phyloP scores from a whole-genome alignment of 1,140 invertebrate species.

The Drosophila sp. region DNA sequence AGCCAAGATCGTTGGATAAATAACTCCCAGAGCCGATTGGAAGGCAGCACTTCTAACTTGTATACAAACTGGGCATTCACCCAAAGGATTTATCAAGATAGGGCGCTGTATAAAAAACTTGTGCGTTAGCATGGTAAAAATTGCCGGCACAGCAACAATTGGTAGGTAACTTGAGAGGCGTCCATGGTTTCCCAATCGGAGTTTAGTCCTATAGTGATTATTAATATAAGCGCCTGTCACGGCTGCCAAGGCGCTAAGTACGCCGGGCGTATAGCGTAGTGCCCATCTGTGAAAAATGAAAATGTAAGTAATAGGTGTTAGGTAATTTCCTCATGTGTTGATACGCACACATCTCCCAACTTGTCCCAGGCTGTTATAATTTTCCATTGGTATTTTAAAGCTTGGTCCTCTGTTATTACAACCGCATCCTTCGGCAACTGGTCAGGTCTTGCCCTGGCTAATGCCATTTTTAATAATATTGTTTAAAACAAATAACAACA shows the following conservation, averaged over 20 bases:
- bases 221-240: constrained; percentile 82
- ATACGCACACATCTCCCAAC: constrained; percentile 81
- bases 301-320: constrained; percentile 39
- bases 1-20: constrained; percentile 82
- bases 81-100: constrained; percentile 73
- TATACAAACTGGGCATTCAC: constrained; percentile 82
- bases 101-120: constrained; percentile 81
- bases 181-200: constrained; percentile 80
- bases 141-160: constrained; percentile 82
- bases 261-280: constrained; percentile 74
- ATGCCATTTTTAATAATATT: constrained; percentile 48
- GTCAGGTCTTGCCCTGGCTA: constrained; percentile 46
- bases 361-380: constrained; percentile 83
- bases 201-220: constrained; percentile 80
- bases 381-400: constrained; percentile 82
- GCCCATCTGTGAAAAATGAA: constrained; percentile 70
- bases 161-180: constrained; percentile 82
- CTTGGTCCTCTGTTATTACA: constrained; percentile 82
- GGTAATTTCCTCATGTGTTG: constrained; percentile 14
- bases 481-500: constrained; percentile 22
- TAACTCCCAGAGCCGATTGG: constrained; percentile 74
- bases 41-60: constrained; percentile 82
- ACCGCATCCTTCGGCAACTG: constrained; percentile 82
- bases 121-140: constrained; percentile 79
- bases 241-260: constrained; percentile 69